Base-by-base conservation (phyloP, 2,113 vertebrate species). In the Lampris megalopsis region DNA sequence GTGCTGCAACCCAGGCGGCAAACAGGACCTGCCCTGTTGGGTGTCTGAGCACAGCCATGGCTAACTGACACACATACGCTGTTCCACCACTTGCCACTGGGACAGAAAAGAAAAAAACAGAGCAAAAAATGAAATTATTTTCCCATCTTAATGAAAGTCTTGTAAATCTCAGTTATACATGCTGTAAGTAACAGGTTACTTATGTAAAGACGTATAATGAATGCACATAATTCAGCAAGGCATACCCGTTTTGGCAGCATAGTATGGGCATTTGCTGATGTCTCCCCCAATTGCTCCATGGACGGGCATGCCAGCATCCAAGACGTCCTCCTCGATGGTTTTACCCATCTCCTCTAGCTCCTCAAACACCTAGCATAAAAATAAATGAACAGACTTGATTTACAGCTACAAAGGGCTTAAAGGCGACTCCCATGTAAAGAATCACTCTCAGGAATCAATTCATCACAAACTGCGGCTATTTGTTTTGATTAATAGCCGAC, bases 261-360 rank as follows among this genome's bases (percentile, higher is more conserved):
- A 97, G 91, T 96, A 99, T 0, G 98, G 98, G 80, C 98, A 99
- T 84, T 97, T 97, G 70, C 87, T 94, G 49, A 94, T 49, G 84
- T 99, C 97, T 84, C 97, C 98, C 47, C 94, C 95, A 48, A 81
- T 84, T 13, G 94, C 95, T 0, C 95, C 95, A 0, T 98, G 97
- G 81, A 92, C 62, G 0, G 95, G 91, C 71, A 95, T 37, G 0
- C 91, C 94, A 3, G 92, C 95, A 0, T 95, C 96, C 41, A 94
- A 83, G 48, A 91, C 89, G 3, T 94, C 96, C 59, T 94, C 95
- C 47, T 93, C 50, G 79, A 98, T 90, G 0, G 88, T 90, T 84
- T 93, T 93, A 8, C 96, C 95, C 0, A 95, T 88, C 89, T 96
- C 93, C 73, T 98, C 98, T 90, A 99, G 86, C 85, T 99, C 98